A percentile compares a stretch with the other conserved stretches of the same genome.
Conservation (phyloP, 2,888 invertebrate genomes). For the Drosophila birchii region DNA sequence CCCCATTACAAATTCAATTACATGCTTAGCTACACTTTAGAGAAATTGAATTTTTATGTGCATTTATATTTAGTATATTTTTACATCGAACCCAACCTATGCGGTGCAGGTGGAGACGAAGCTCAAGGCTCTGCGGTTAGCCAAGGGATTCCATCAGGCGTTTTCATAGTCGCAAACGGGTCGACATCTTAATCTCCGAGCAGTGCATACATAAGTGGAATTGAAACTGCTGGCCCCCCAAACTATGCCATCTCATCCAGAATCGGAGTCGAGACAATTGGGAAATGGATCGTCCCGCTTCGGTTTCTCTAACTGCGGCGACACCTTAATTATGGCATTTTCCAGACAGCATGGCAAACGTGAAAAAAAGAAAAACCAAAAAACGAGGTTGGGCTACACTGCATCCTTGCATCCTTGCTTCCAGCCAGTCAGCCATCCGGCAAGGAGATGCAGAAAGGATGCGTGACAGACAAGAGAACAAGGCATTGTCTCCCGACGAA, state of each 20-base stretch:
- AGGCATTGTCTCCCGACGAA: slow-evolving; percentile 59
- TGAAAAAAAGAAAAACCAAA: slow-evolving; percentile 1
- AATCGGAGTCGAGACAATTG: slow-evolving; percentile 19
- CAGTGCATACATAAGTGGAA: slow-evolving; percentile 47
- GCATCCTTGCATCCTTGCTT: slow-evolving; percentile 17
- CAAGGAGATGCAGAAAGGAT: slow-evolving; percentile 50
- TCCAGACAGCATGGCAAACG: slow-evolving; percentile 6
- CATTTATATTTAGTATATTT: slow-evolving; percentile 75
- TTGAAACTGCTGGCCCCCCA: slow-evolving; percentile 39
- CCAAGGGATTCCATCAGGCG: slow-evolving; percentile 54
- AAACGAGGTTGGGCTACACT: background rate
- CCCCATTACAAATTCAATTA: slow-evolving; percentile 83
- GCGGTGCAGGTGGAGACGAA: background rate
- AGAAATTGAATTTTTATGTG: slow-evolving; percentile 80
- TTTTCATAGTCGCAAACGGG: slow-evolving; percentile 62
- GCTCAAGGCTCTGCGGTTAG: slow-evolving; percentile 38
- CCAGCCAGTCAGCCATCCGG: slow-evolving; percentile 6
- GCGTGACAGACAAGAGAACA: slow-evolving; percentile 55
- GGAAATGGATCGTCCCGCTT: slow-evolving; percentile 32
- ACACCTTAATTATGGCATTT: slow-evolving; percentile 71
- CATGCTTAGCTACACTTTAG: slow-evolving; percentile 83
- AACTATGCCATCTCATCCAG: background rate
- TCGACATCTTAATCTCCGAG: slow-evolving; percentile 48
- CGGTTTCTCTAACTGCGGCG: slow-evolving; percentile 38
- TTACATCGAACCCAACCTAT: slow-evolving; percentile 50